Evolutionary conservation across 2,888 invertebrate genomes (phyloP), one percentile per base, ranked within the genome.

Genomic region (Rhogogaster chlorosoma): DNA sequence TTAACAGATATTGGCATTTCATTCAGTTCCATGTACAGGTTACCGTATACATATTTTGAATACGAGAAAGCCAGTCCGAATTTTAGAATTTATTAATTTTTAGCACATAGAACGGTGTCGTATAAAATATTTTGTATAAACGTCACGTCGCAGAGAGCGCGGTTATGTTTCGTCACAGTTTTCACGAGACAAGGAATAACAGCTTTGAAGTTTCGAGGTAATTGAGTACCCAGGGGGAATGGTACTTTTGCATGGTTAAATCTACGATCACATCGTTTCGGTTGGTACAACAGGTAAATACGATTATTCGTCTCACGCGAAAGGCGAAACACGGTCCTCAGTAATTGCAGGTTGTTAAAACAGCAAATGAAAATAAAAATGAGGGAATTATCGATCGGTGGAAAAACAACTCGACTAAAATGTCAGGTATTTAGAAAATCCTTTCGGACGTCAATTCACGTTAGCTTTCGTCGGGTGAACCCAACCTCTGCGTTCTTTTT

Each of bases 251-350:
- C 45, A 67, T 67, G 32, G 67, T 73, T 42, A 73, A 38, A 42
- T 26, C 38, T n/a, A 73, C 26, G 42, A 73, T 73, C 26, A 42
- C 38, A 29, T 77, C 77, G 77, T 77, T 18, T 29, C 77, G 53
- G 77, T 77, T 53, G 32, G 53, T 38, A 77, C 49, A 53, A 77
- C 77, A 53, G 32, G 49, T 53, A 53, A 53, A 49, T 45, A 77
- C 18, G 73, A 38, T 42, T 73, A 73, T 42, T 73, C 38, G n/a
- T 38, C 38, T 67, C 67, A 67, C 67, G 67, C 67, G 67, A 32
- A 15, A 67, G 18, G 32, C 12, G 32, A 67, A 32, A 67, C 22
- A 18, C 29, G 67, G 42, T 73, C 10, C 42, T 32, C 12, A 67
- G 22, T 26, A 22, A 29, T 53, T n/a, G 29, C 53, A n/a, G n/a